Conservation (phyloP, 2,797 vertebrate species). For the Tauraco hartlaubi region DNA sequence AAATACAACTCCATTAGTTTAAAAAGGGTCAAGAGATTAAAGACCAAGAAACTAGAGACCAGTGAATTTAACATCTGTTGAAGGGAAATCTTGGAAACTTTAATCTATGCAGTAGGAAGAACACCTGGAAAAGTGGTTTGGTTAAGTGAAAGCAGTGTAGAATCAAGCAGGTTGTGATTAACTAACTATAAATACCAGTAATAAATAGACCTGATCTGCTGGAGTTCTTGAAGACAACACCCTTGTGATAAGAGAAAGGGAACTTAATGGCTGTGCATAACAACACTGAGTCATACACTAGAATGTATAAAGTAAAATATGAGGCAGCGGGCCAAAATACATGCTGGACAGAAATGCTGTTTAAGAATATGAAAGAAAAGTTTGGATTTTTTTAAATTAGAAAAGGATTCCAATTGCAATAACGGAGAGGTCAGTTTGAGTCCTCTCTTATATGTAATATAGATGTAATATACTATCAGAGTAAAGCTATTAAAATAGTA, state of each 20-base stretch:
- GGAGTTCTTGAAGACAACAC: constrained; percentile 66
- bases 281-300: constrained; percentile 17
- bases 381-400: background rate
- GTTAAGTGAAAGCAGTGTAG: constrained; percentile 44
- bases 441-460: background rate
- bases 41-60: constrained; percentile 67
- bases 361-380: background rate
- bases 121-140: constrained; percentile 77
- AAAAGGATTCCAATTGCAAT: background rate
- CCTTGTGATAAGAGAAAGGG: constrained; percentile 29
- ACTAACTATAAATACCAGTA: constrained; percentile 34
- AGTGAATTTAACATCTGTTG: constrained; percentile 62
- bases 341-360: background rate
- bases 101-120: constrained; percentile 65
- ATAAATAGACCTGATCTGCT: constrained; percentile 40
- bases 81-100: constrained; percentile 67
- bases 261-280: constrained; percentile 14
- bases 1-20: constrained; percentile 78
- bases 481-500: background rate
- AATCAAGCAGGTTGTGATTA: constrained; percentile 72
- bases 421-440: background rate
- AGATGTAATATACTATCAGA: background rate
- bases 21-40: constrained; percentile 72
- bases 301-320: constrained; percentile 15
- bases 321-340: background rate